Conservation (phyloP, 2,797 vertebrate genomes). For the Bucorvus abyssinicus region DNA sequence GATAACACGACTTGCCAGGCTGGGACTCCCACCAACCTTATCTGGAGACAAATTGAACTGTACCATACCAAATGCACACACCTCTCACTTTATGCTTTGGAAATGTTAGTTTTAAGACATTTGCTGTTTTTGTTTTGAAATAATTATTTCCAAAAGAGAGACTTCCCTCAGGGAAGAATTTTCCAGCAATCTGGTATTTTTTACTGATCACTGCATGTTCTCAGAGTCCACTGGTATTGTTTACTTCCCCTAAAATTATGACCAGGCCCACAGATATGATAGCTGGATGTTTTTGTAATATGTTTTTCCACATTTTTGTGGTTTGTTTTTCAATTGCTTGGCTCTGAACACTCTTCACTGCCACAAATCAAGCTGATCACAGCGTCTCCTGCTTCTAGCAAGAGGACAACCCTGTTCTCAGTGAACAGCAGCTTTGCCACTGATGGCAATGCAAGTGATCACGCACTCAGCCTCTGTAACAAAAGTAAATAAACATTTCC, state of each 20-base stretch:
- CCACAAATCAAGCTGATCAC: neutral
- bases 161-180: neutral
- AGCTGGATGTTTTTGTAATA: neutral
- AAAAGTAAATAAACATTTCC: slow-evolving; percentile 26
- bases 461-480: neutral
- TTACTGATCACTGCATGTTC: neutral
- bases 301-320: neutral
- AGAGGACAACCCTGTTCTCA: neutral
- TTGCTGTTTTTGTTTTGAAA: neutral
- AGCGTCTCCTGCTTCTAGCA: neutral
- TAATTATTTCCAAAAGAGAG: neutral
- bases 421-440: neutral
- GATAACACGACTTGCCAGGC: neutral
- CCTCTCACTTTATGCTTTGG: neutral
- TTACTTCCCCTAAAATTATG: slow-evolving; percentile 32
- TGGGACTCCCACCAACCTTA: neutral
- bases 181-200: neutral
- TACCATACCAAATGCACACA: neutral
- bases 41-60: neutral
- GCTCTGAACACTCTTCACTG: neutral
- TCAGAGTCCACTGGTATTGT: neutral
- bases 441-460: neutral
- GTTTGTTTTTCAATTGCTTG: neutral
- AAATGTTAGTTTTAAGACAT: neutral
- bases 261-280: neutral